Percentiles rank a stretch among this genome's conserved stretches.
These are phyloP conservation scores for Menidia menidia DNA, from an alignment of 2,797 vertebrate genomes.

Conservation along the genomic window DNA sequence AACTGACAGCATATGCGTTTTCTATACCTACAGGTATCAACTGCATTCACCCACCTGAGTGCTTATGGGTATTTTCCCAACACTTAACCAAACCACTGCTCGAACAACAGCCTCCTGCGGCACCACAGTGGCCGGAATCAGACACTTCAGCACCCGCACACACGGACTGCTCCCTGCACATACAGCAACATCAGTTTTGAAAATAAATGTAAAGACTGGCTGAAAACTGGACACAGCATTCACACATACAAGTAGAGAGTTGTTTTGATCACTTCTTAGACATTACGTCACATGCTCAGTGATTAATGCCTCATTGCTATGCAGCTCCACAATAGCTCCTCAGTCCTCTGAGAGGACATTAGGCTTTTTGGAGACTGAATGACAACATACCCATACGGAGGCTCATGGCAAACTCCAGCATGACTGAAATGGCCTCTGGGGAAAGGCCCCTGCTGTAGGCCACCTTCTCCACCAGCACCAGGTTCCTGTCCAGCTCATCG, in stretches of 20 bases:
- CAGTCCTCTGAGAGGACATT: too few species aligned
- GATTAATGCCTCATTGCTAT: too few species aligned
- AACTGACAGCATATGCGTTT: too few species aligned
- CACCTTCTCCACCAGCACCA: constrained; percentile 85
- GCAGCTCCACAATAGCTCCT: too few species aligned
- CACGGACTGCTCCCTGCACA: constrained; percentile 68
- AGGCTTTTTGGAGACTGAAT: not conserved
- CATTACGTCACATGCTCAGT: too few species aligned
- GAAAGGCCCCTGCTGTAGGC: constrained; percentile 86
- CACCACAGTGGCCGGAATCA: constrained; percentile 88
- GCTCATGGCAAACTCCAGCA: constrained; percentile 89
- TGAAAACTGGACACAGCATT: not conserved
- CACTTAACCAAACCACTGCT: constrained; percentile 88
- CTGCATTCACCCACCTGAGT: constrained; percentile 83
- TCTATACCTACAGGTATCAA: not conserved
- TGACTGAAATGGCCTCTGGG: constrained; percentile 83
- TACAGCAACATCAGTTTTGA: not conserved
- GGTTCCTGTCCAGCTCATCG: constrained; percentile 78
- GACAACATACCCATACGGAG: constrained; percentile 87
- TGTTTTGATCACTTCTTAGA: too few species aligned
- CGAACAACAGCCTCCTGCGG: constrained; percentile 86
- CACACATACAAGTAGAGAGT: too few species aligned
- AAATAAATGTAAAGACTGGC: not conserved
- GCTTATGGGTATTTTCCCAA: constrained; percentile 83
- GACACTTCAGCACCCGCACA: constrained; percentile 86